Percentiles rank a stretch among this genome's conserved stretches.
phyloP scores from a whole-genome alignment of 1,140 invertebrate genomes.

The Cydia amplana region DNA sequence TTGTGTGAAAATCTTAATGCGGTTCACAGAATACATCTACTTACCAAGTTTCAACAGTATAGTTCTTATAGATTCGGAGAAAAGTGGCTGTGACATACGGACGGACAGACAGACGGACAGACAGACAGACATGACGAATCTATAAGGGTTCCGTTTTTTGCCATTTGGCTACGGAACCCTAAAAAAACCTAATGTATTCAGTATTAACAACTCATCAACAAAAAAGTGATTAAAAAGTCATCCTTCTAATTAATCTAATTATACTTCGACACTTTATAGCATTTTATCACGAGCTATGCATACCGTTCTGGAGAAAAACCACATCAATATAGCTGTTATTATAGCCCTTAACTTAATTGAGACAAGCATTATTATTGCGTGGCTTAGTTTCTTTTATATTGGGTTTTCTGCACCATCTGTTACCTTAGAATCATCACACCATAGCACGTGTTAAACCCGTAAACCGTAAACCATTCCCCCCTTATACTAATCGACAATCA shows the following conservation, averaged over 20 bases:
- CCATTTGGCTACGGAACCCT: too few species aligned
- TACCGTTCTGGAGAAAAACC: background rate
- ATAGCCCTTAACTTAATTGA: background rate
- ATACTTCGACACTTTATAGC: background rate
- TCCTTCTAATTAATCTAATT: background rate
- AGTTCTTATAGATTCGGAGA: too few species aligned
- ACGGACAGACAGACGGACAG: too few species aligned
- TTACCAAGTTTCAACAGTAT: too few species aligned
- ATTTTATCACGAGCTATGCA: constrained; percentile 1
- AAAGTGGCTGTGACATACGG: too few species aligned
- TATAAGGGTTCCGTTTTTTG: too few species aligned
- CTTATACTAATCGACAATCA: background rate
- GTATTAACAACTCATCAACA: background rate
- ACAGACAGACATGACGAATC: too few species aligned
- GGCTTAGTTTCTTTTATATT: background rate
- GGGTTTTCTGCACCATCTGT: constrained; percentile 19
- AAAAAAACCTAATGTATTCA: constrained; percentile 10
- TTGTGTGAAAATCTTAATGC: too few species aligned
- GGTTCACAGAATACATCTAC: too few species aligned
- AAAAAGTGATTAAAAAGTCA: background rate
- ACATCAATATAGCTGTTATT: background rate
- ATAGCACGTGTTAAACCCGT: constrained; percentile 25
- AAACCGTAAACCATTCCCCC: constrained; percentile 19
- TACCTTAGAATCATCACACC: constrained; percentile 4
- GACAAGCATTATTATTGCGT: background rate